A percentile compares a stretch with the other conserved stretches of the same genome.
Evolutionary conservation across 64 coral and sea anemone species (phyloP).

Genomic region (Acropora yongei): DNA sequence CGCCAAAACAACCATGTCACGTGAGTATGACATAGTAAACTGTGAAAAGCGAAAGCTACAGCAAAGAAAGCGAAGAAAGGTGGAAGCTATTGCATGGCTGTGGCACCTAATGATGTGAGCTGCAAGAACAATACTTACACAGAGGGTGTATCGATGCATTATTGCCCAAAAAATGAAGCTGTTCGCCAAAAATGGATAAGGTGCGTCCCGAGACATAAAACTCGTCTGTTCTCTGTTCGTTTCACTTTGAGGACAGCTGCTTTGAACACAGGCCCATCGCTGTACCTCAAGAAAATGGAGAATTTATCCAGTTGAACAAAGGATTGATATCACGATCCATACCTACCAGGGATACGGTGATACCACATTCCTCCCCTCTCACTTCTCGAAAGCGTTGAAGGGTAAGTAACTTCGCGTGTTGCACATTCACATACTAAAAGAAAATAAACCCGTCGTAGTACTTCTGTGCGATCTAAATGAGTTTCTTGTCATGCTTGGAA

Average conservation of each 20-base stretch:
- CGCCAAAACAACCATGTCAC: background rate
- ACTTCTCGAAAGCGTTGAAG: slow-evolving; percentile 2
- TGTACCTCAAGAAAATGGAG: slow-evolving; percentile 2
- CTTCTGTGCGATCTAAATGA: background rate
- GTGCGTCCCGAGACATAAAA: slow-evolving; percentile 1
- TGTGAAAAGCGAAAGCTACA: slow-evolving; percentile 34
- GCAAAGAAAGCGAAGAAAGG: slow-evolving; percentile 64
- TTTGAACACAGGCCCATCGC: background rate
- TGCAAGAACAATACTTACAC: slow-evolving; percentile 65
- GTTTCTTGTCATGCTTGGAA: background rate
- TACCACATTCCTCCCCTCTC: slow-evolving; percentile 1
- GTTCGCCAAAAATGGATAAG: slow-evolving; percentile 3
- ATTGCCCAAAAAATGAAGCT: slow-evolving; percentile 52
- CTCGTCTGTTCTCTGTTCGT: background rate
- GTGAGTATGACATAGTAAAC: slow-evolving; percentile 20
- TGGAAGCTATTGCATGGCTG: slow-evolving; percentile 46
- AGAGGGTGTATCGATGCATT: slow-evolving; percentile 48
- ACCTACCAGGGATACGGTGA: background rate
- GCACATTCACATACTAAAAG: background rate
- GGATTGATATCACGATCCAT: background rate
- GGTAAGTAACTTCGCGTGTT: slow-evolving; percentile 1
- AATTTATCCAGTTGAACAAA: slow-evolving; percentile 3
- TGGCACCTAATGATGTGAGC: slow-evolving; percentile 56
- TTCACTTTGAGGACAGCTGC: slow-evolving; percentile 5
- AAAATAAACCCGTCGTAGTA: background rate